These are phyloP conservation scores for Drosophila lacicola DNA, from an alignment of 2,888 invertebrate species.

Conservation along the genomic window DNA sequence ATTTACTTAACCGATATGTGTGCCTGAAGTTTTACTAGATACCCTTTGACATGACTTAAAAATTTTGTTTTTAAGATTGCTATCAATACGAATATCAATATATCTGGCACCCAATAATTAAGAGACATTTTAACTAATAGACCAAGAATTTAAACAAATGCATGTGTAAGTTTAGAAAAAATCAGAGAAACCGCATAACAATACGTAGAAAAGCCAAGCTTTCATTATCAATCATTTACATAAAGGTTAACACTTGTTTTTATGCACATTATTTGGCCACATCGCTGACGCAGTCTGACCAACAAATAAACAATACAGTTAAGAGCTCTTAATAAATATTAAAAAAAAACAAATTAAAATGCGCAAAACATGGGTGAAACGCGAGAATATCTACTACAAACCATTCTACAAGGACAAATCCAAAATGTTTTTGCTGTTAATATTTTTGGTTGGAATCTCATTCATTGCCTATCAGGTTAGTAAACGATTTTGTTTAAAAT, in stretches of 20 bases:
- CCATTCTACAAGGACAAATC: constrained; percentile 85
- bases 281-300: constrained; percentile 40
- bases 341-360: constrained; percentile 30
- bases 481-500: constrained; percentile 1
- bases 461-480: constrained; percentile 70
- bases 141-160: not conserved
- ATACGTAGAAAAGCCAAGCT: not conserved
- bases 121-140: no score
- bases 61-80: not conserved
- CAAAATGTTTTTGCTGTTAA: constrained; percentile 84
- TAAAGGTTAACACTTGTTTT: constrained; percentile 51
- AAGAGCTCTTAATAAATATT: constrained; percentile 5
- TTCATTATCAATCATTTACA: not conserved
- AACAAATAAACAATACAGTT: constrained; percentile 59
- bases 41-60: not conserved
- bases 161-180: not conserved
- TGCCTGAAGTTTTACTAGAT: not conserved
- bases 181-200: not conserved
- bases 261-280: constrained; percentile 37
- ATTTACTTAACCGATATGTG: constrained; percentile 34
- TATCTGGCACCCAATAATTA: no score
- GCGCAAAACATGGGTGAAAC: constrained; percentile 85
- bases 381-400: constrained; percentile 84
- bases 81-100: not conserved
- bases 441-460: constrained; percentile 84